These are phyloP conservation scores for Catharus ustulatus DNA, from an alignment of 2,797 vertebrate genomes.

Conservation along the genomic window DNA sequence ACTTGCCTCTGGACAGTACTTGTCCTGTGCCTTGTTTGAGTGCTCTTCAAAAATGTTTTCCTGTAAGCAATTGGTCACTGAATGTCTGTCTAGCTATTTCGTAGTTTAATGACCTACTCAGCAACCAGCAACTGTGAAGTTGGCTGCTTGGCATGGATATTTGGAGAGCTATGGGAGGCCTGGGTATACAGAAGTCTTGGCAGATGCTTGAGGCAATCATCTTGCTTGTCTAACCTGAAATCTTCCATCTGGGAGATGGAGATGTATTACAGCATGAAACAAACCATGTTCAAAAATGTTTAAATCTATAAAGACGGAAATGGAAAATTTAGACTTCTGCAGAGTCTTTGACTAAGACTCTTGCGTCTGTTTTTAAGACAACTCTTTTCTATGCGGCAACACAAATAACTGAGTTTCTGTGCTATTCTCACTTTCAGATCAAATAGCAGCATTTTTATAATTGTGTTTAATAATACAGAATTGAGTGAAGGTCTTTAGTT, in stretches of 20 bases:
- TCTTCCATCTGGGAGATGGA: not conserved
- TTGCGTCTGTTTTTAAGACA: not conserved
- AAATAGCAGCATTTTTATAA: slow-evolving; percentile 42
- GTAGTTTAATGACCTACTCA: not conserved
- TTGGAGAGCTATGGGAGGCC: not conserved
- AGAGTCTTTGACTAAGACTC: not conserved
- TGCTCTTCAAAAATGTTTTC: not conserved
- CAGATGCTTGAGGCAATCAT: slow-evolving; percentile 24
- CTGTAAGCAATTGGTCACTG: not conserved
- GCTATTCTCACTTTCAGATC: slow-evolving; percentile 13
- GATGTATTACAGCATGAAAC: not conserved
- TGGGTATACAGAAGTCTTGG: not conserved
- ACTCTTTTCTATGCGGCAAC: not conserved
- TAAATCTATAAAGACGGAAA: not conserved
- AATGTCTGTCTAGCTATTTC: not conserved
- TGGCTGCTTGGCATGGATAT: not conserved
- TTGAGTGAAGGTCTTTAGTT: slow-evolving; percentile 47
- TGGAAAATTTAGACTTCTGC: not conserved
- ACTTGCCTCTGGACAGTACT: not conserved
- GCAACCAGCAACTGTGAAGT: not conserved
- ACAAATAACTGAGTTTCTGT: not conserved
- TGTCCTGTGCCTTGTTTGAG: not conserved
- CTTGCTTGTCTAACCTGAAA: slow-evolving; percentile 18
- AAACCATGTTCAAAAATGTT: not conserved
- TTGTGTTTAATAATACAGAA: slow-evolving; percentile 52